These are phyloP conservation scores for Drosophila mayaguana DNA, from an alignment of 2,888 invertebrate genomes.

Conservation along the genomic window DNA sequence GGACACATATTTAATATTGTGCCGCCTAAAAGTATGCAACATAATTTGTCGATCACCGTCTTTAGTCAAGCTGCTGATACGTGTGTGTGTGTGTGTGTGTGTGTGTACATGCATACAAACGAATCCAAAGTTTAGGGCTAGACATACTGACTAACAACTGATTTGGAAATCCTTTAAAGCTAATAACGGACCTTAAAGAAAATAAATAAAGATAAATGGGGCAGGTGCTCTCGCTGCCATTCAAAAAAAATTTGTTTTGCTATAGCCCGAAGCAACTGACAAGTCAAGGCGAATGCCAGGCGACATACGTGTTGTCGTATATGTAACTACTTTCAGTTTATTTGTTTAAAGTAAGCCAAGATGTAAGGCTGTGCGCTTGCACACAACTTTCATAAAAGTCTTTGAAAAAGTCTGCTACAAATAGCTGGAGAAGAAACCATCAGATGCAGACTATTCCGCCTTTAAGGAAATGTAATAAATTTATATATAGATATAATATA, in stretches of 20 bases:
- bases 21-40: constrained; percentile 3
- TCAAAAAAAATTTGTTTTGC: constrained; percentile 16
- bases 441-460: not conserved
- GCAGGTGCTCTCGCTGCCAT: constrained; percentile 10
- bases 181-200: not conserved
- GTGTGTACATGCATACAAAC: no score
- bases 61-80: not conserved
- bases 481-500: not conserved
- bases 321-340: not conserved
- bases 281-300: constrained; percentile 1
- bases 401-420: not conserved
- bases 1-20: not conserved
- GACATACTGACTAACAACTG: not conserved
- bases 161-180: constrained; percentile 15
- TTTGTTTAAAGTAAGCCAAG: not conserved
- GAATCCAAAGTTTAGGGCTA: not conserved
- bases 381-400: not conserved
- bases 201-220: constrained; percentile 6
- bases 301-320: not conserved
- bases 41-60: not conserved
- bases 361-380: not conserved
- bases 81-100: not conserved
- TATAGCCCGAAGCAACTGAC: constrained; percentile 37
- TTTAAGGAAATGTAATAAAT: not conserved
- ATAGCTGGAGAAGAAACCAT: not conserved